phyloP scores from a whole-genome alignment of 1,140 invertebrate genomes.

The Octopus sinensis region DNA sequence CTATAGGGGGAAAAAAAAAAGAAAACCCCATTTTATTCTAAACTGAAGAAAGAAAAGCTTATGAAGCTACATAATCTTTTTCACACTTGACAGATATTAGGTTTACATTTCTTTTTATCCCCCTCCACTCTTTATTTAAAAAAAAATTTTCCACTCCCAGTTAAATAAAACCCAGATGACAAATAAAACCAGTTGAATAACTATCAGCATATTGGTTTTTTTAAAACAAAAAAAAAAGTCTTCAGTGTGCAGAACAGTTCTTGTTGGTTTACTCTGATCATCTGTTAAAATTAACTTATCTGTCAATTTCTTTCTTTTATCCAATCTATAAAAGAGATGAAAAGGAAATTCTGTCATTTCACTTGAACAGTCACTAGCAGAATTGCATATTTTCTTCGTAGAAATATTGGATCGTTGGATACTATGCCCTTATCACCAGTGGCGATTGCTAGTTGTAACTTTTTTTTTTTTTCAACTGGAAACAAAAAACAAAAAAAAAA shows the following conservation, averaged over 20 bases:
- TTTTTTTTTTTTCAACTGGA: not conserved
- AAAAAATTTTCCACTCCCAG: slow-evolving; percentile 21
- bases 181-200: slow-evolving; percentile 4
- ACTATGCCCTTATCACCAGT: not conserved
- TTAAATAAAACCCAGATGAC: slow-evolving; percentile 23
- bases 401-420: not conserved
- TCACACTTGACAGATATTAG: slow-evolving; percentile 21
- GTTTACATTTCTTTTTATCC: slow-evolving; percentile 29
- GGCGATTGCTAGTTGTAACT: slow-evolving; percentile 15
- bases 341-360: not conserved
- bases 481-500: not conserved
- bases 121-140: slow-evolving; percentile 21
- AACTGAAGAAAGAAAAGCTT: too few species aligned
- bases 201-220: slow-evolving; percentile 20
- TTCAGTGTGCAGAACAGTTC: slow-evolving; percentile 32
- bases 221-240: slow-evolving; percentile 20
- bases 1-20: not conserved
- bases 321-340: not conserved
- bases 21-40: not conserved
- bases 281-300: slow-evolving; percentile 24
- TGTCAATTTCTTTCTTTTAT: slow-evolving; percentile 10
- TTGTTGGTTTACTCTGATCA: slow-evolving; percentile 34
- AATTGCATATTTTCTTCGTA: slow-evolving; percentile 47
- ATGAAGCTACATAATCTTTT: not conserved
- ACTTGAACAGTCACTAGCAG: slow-evolving; percentile 24